Evolutionary conservation across 2,888 invertebrate species (phyloP), one percentile per base, ranked within the genome.

Genomic region (Apotomis turbidana): DNA sequence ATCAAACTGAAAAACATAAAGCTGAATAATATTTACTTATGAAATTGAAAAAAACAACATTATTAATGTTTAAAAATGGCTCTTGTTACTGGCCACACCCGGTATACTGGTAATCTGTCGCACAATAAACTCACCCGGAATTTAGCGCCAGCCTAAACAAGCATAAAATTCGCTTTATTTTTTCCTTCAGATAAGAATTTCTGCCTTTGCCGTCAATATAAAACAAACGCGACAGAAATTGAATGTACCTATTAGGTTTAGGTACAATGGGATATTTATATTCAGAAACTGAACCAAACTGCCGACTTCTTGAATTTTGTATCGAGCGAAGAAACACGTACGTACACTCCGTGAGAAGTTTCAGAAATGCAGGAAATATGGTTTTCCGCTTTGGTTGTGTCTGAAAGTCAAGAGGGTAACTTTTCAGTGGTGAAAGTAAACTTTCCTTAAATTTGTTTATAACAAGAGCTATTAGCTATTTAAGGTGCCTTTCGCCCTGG

Each of bases 201-300:
- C 8, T 46, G 15, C 4, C 13, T 38, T 10, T 38, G 38, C n/a
- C 41, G 9, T 63, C 52, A 10, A 44, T 55, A 44, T 41, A 13
- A 52, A 13, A 36, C 54, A 54, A 38, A 46, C 49, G 38, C 12
- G 38, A 36, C 66, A 44, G 57, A 49, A 58, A 67, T 51, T 49
- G n/a, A 58, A 27, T 27, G 27, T 27, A n/a, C n/a, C n/a, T n/a
- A 27, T 27, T 27, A 27, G 27, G 27, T 27, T 58, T 49, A 49
- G 9, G 10, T 49, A 58, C 67, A 58, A 58, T 67, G 58, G 12
- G 66, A 58, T 38, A 67, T 67, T 58, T 58, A 38, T 67, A 67
- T 67, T 67, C 58, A 58, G 58, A 49, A 51, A 58, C 36, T 58
- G 38, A 57, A 49, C 9, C 4, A 8, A 15, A 5, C 55, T 10